Conservation (phyloP, 2,113 vertebrate genomes). For the Anhinga anhinga region DNA sequence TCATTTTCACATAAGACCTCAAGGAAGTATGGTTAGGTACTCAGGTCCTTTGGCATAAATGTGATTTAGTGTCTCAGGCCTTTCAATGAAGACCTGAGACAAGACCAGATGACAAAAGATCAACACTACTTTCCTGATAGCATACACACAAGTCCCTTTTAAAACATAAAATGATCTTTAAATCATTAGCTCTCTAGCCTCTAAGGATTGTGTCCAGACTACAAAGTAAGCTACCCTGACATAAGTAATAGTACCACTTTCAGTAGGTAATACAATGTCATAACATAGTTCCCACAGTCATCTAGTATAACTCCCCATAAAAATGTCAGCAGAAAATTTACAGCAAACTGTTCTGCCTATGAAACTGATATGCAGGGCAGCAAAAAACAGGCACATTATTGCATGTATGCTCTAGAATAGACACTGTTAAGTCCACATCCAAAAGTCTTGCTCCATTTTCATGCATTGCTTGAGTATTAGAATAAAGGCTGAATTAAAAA, state of each 20-base stretch:
- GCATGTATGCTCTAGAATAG: not conserved
- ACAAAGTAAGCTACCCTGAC: not conserved
- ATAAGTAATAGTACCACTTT: not conserved
- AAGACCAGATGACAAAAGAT: not conserved
- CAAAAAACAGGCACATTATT: not conserved
- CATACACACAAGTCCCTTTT: not conserved
- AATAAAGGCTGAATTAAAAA: not conserved
- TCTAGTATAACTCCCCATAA: not conserved
- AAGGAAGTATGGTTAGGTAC: not conserved
- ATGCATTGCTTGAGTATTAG: not conserved
- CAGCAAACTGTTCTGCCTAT: not conserved
- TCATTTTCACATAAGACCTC: not conserved
- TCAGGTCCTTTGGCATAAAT: not conserved
- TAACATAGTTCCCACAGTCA: not conserved
- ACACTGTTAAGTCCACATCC: not conserved
- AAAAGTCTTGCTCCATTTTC: not conserved
- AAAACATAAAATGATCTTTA: not conserved
- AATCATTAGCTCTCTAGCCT: not conserved
- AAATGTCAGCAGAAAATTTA: not conserved
- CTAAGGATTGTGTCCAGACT: not conserved
- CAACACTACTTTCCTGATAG: not conserved
- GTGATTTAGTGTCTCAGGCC: not conserved
- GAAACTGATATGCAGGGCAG: not conserved
- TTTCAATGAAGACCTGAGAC: not conserved
- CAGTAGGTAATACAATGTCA: not conserved